Base-by-base conservation (phyloP, 1,140 invertebrate genomes). In the Diuraphis noxia region DNA sequence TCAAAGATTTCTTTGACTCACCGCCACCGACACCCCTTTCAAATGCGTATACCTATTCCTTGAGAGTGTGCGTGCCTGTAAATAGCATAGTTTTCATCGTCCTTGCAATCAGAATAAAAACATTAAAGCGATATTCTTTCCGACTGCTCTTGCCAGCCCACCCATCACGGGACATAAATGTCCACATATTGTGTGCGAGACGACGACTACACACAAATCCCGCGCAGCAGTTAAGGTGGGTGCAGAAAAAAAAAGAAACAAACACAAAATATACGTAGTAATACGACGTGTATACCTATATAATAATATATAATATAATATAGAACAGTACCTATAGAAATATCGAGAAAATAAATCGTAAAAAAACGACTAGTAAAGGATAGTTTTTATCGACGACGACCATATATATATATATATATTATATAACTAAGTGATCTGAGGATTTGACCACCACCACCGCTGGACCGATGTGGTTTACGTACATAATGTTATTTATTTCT, bases 401-500 rank as follows among this genome's bases (percentile, higher is more conserved):
- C 46, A 46, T 49, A 49, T 72, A 63, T n/a, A 46, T 46, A 49
- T 49, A 49, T 49, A 49, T n/a, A n/a, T n/a, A n/a, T n/a, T n/a
- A n/a, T n/a, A 49, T 49, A 49, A 13, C 43, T 10, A 63, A 77
- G 40, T 40, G 87, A 34, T 43, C 88, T 34, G 25, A 43, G 88
- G 88, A 89, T 89, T 79, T 79, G 38, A 9, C 38, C 38, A 34
- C 52, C 49, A 25, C 43, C 21, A 30, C 38, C 52, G 36, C 43
- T 34, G 40, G 36, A 21, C 81, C 81, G 25, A 84, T 41, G 63
- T 81, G 88, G 88, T 88, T 63, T 90, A 43, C 7, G 40, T 25
- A 63, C 63, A 23, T 79, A 90, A 90, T 90, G 88, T 90, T 90
- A 90, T 90, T 90, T 90, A 90, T 90, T 90, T 90, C 38, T 90